A percentile compares a stretch with the other conserved stretches of the same genome.
Evolutionary conservation across 1,140 invertebrate genomes (phyloP).

Genomic region (Procambarus clarkii): DNA sequence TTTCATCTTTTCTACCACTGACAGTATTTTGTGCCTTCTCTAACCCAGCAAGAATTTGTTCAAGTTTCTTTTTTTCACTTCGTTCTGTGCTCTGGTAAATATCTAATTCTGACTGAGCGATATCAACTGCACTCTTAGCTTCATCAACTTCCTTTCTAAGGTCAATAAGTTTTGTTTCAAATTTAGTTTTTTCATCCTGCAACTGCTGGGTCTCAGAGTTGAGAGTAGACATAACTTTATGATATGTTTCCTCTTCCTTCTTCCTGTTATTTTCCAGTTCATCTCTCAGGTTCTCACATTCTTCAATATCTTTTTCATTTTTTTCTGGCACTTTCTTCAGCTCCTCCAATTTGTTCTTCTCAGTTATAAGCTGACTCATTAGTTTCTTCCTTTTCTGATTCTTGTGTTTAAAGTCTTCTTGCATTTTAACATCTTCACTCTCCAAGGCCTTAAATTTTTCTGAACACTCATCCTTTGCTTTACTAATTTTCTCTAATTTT

Average conservation of each 20-base stretch:
- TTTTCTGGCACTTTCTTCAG: conserved; percentile 82
- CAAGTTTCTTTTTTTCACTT: conserved; percentile 85
- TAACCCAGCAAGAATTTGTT: conserved; percentile 76
- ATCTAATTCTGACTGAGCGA: conserved; percentile 89
- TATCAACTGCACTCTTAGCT: conserved; percentile 82
- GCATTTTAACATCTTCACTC: conserved; percentile 74
- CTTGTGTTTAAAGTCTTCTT: conserved; percentile 73
- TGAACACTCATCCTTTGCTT: conserved; percentile 71
- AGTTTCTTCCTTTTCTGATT: conserved; percentile 73
- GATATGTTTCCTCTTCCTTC: conserved; percentile 79
- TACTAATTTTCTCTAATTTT: conserved; percentile 66
- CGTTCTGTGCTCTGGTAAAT: conserved; percentile 87
- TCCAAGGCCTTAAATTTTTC: conserved; percentile 73
- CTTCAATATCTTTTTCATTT: conserved; percentile 83
- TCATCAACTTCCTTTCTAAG: conserved; percentile 83
- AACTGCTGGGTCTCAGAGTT: conserved; percentile 75
- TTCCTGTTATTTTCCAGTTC: conserved; percentile 76
- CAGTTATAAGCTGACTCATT: conserved; percentile 70
- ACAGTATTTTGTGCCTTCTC: conserved; percentile 72
- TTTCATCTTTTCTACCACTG: conserved; percentile 24
- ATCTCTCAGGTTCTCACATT: conserved; percentile 81
- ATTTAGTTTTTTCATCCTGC: conserved; percentile 77
- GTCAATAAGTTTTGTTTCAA: conserved; percentile 73
- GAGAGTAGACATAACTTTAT: conserved; percentile 74
- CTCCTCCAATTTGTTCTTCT: conserved; percentile 76